These are phyloP conservation scores for Argya squamiceps DNA, from an alignment of 2,797 vertebrate species.

Conservation along the genomic window DNA sequence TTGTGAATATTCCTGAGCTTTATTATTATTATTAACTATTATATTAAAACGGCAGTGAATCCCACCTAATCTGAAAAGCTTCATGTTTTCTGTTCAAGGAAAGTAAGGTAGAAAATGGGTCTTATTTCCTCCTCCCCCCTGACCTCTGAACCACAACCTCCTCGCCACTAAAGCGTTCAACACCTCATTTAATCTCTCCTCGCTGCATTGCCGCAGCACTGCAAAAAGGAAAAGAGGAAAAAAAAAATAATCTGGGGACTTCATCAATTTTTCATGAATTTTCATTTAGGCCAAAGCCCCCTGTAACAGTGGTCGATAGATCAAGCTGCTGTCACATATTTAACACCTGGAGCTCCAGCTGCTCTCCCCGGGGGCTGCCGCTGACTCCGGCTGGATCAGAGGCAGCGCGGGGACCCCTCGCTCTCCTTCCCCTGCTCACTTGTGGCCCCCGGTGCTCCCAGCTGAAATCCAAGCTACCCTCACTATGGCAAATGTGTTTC, in stretches of 20 bases:
- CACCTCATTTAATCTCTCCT: constrained; percentile 77
- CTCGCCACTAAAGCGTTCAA: constrained; percentile 76
- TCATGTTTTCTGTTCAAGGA: constrained; percentile 30
- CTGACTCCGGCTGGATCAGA: constrained; percentile 73
- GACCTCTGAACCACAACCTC: constrained; percentile 81
- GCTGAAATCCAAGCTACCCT: constrained; percentile 25
- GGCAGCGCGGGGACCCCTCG: constrained; percentile 25
- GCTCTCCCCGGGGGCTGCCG: constrained; percentile 74
- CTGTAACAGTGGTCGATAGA: constrained; percentile 94
- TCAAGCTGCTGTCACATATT: constrained; percentile 93
- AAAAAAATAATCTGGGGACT: constrained; percentile 87
- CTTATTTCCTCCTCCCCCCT: constrained; percentile 20
- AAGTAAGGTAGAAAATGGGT: constrained; percentile 25
- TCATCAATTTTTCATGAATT: constrained; percentile 99
- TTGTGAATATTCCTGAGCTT: constrained; percentile 25
- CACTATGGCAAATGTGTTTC: not conserved
- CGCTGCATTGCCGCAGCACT: constrained; percentile 36
- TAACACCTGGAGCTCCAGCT: constrained; percentile 90
- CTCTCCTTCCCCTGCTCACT: not conserved
- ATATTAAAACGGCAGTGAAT: constrained; percentile 29
- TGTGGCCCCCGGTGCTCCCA: not conserved
- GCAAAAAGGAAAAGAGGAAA: constrained; percentile 68
- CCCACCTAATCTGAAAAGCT: constrained; percentile 36
- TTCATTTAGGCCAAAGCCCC: constrained; percentile 91
- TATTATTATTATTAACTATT: not conserved